These are phyloP conservation scores for Scylla paramamosain DNA, from an alignment of 1,140 invertebrate genomes.

Conservation along the genomic window DNA sequence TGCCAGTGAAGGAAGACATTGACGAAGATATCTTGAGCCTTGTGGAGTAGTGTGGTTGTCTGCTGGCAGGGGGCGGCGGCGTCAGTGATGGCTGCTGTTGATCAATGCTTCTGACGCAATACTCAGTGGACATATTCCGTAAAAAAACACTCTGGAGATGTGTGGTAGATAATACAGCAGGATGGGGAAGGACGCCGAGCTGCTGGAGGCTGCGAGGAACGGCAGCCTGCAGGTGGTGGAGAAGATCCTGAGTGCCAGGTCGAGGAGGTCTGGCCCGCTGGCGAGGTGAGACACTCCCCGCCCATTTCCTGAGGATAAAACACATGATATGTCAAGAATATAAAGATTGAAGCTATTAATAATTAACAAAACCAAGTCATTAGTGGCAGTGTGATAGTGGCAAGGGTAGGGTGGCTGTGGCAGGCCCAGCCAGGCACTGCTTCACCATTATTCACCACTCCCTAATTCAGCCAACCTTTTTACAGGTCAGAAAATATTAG, in stretches of 20 bases:
- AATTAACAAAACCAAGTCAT: background rate
- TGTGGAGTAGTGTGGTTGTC: background rate
- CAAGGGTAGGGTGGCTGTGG: background rate
- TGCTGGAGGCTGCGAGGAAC: constrained; percentile 95
- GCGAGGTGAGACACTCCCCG: constrained; percentile 86
- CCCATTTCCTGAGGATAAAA: constrained; percentile 63
- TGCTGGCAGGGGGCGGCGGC: constrained; percentile 66
- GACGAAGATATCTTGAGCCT: background rate
- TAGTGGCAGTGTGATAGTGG: background rate
- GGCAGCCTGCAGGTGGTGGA: constrained; percentile 93
- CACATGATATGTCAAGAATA: background rate
- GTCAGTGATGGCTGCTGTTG: constrained; percentile 75
- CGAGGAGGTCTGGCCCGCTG: constrained; percentile 94
- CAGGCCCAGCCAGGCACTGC: background rate
- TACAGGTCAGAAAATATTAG: background rate
- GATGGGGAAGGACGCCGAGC: constrained; percentile 97
- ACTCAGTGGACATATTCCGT: constrained; percentile 78
- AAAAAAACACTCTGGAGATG: constrained; percentile 80
- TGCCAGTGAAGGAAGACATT: background rate
- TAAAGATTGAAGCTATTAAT: background rate
- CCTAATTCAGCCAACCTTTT: background rate
- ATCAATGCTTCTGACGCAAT: constrained; percentile 73
- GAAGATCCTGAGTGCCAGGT: constrained; percentile 93
- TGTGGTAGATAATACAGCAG: constrained; percentile 84
- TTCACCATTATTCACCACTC: background rate